Percentiles rank a stretch among this genome's conserved stretches.
These are phyloP conservation scores for Harpalus rubripes DNA, from an alignment of 2,888 invertebrate species.

Conservation along the genomic window DNA sequence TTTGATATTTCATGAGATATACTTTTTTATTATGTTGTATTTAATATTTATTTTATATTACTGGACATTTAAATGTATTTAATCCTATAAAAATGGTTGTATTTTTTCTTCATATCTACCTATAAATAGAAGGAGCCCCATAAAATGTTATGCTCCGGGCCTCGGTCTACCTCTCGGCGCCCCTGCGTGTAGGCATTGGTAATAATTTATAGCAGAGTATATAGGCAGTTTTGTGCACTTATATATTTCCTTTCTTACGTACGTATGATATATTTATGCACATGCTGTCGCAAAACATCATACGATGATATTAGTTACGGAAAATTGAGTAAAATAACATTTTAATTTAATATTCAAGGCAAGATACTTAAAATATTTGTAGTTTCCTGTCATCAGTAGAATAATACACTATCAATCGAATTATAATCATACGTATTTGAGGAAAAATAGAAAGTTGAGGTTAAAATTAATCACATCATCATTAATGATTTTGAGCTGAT, in stretches of 20 bases:
- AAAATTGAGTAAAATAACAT: conserved; percentile 28
- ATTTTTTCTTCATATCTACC: too few relatives aligned
- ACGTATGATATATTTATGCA: neutral
- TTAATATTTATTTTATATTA: too few relatives aligned
- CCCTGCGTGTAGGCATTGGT: too few relatives aligned
- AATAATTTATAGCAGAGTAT: too few relatives aligned
- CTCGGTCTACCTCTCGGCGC: too few relatives aligned
- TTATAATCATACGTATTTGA: neutral
- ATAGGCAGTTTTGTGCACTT: too few relatives aligned
- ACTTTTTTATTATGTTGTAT: too few relatives aligned
- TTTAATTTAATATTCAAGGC: conserved; percentile 27
- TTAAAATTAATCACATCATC: neutral
- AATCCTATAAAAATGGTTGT: too few relatives aligned
- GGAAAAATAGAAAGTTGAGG: neutral
- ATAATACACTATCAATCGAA: neutral
- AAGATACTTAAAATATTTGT: conserved; percentile 24
- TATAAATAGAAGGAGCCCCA: too few relatives aligned
- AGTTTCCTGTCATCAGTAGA: conserved; percentile 10
- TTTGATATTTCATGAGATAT: too few relatives aligned
- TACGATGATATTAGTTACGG: conserved; percentile 22
- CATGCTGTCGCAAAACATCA: conserved; percentile 4
- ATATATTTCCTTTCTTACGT: neutral
- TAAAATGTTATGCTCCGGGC: too few relatives aligned
- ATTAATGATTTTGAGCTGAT: neutral
- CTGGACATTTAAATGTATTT: too few relatives aligned